Conservation (phyloP, 2,113 vertebrate species). For the Neofelis nebulosa region DNA sequence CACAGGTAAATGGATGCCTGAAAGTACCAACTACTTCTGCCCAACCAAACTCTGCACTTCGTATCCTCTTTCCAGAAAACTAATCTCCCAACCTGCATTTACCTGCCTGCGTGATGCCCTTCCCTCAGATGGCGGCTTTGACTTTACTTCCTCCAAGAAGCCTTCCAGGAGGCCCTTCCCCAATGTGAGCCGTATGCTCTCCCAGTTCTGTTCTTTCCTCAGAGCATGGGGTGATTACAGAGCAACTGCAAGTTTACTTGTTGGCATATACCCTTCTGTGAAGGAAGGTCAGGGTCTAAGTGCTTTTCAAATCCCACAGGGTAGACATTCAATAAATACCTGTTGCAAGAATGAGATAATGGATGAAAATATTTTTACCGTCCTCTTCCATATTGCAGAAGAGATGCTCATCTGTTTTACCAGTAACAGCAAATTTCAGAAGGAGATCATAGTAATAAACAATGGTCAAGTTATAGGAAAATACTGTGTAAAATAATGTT, state of each 20-base stretch:
- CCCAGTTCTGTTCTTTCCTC: neutral
- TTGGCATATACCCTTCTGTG: rapidly evolving
- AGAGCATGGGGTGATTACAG: neutral
- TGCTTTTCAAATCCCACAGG: neutral
- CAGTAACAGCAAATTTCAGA: neutral
- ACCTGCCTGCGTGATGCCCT: neutral
- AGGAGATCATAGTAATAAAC: neutral
- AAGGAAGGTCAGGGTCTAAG: neutral
- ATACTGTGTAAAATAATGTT: neutral
- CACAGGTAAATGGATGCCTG: neutral
- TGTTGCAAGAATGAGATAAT: neutral
- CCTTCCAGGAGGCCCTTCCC: neutral
- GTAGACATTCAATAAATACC: neutral
- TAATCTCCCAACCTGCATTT: neutral
- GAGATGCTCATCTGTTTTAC: neutral
- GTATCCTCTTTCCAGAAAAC: neutral
- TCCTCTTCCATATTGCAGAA: neutral
- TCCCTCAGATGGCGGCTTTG: neutral
- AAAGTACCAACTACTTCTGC: neutral
- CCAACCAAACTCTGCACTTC: neutral
- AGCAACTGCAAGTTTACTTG: neutral
- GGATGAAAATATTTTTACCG: neutral
- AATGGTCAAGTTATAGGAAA: neutral
- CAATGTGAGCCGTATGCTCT: neutral
- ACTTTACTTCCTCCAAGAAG: neutral